Evolutionary conservation across 1,140 invertebrate genomes (phyloP).

Genomic region (Amyelois transitella): DNA sequence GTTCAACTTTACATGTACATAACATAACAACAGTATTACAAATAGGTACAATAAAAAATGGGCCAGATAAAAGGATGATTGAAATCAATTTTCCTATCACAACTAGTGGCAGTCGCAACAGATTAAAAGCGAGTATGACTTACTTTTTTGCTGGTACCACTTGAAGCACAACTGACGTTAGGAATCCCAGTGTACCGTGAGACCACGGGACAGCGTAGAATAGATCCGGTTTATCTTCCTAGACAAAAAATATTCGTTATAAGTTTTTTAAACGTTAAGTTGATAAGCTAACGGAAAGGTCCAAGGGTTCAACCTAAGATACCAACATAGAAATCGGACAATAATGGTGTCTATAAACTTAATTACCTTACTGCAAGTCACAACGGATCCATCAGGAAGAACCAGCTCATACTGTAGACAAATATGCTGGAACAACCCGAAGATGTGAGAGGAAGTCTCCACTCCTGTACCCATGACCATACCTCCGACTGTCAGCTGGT

Average conservation of each 20-base stretch:
- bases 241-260: constrained; percentile 6
- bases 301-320: too few species aligned
- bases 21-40: too few species aligned
- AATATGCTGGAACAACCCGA: constrained; percentile 88
- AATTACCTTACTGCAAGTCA: constrained; percentile 81
- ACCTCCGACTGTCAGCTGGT: constrained; percentile 88
- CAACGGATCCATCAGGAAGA: constrained; percentile 81
- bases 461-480: constrained; percentile 91
- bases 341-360: too few species aligned
- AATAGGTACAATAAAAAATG: too few species aligned
- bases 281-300: too few species aligned
- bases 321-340: not conserved
- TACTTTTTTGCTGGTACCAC: constrained; percentile 82
- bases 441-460: constrained; percentile 85
- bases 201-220: constrained; percentile 90
- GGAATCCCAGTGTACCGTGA: constrained; percentile 89
- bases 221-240: constrained; percentile 82
- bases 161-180: constrained; percentile 85
- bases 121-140: constrained; percentile 18
- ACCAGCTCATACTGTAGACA: constrained; percentile 85
- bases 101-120: too few species aligned
- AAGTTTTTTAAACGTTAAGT: not conserved
- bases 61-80: too few species aligned
- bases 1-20: too few species aligned
- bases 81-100: too few species aligned